A percentile compares a stretch with the other conserved stretches of the same genome.
These are phyloP conservation scores for Odobenus rosmarus DNA, from an alignment of 2,113 vertebrate genomes.

Conservation along the genomic window DNA sequence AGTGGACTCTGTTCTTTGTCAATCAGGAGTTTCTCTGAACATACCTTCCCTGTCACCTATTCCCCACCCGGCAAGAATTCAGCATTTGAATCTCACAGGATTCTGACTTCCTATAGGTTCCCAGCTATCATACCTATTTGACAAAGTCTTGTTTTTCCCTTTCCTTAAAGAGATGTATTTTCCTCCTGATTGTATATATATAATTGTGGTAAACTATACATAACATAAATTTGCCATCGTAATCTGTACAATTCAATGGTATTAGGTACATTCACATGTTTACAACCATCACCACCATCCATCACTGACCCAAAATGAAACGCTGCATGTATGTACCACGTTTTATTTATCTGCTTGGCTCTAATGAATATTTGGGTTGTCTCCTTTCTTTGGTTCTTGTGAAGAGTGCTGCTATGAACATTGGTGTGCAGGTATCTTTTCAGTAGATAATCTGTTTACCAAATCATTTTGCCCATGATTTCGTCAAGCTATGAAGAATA, in stretches of 20 bases:
- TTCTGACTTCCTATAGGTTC: background rate
- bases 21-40: background rate
- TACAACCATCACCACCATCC: background rate
- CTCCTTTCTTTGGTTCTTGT: background rate
- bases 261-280: background rate
- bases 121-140: background rate
- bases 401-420: background rate
- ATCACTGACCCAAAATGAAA: background rate
- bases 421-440: background rate
- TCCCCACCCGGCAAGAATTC: background rate
- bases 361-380: background rate
- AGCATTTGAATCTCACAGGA: background rate
- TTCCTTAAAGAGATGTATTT: background rate
- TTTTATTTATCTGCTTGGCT: background rate
- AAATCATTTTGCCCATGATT: background rate
- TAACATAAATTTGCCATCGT: background rate
- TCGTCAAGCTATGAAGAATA: background rate
- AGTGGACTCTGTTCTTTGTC: background rate
- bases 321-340: background rate
- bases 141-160: background rate
- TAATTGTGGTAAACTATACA: background rate
- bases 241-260: background rate
- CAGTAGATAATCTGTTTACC: background rate
- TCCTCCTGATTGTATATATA: background rate
- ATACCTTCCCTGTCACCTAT: background rate